phyloP scores from a whole-genome alignment of 2,797 vertebrate genomes.

The Podargus strigoides region DNA sequence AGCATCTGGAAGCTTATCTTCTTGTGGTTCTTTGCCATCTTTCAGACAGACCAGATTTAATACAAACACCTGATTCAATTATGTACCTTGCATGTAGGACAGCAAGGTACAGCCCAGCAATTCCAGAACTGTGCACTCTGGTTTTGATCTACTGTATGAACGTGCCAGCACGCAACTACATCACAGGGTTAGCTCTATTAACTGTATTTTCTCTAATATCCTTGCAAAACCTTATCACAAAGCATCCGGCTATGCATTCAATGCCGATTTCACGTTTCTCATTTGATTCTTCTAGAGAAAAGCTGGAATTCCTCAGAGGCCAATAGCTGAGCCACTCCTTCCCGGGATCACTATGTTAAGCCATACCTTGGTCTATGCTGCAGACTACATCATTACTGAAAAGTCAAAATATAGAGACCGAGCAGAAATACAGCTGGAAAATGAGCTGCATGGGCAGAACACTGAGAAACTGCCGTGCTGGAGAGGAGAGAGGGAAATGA shows the following conservation, averaged over 20 bases:
- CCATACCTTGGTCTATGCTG: background rate
- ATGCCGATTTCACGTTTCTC: background rate
- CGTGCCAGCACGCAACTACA: background rate
- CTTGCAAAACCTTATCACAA: background rate
- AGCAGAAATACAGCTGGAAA: background rate
- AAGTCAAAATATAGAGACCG: background rate
- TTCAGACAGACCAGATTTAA: background rate
- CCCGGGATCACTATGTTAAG: background rate
- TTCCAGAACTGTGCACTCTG: background rate
- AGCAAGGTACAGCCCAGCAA: background rate
- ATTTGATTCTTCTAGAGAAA: background rate
- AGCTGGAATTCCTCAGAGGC: background rate
- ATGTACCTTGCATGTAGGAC: background rate
- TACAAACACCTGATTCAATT: background rate
- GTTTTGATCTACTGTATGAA: background rate
- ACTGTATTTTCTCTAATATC: background rate
- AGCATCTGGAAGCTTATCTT: background rate
- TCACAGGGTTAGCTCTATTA: background rate
- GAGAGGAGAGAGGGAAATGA: background rate
- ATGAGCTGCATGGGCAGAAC: background rate
- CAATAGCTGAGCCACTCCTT: background rate
- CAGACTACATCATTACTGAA: accelerated
- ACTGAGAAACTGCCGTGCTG: background rate
- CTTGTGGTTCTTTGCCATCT: background rate
- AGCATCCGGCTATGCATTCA: background rate